Conservation (phyloP, 2,888 invertebrate species). For the Bombyx huttoni region DNA sequence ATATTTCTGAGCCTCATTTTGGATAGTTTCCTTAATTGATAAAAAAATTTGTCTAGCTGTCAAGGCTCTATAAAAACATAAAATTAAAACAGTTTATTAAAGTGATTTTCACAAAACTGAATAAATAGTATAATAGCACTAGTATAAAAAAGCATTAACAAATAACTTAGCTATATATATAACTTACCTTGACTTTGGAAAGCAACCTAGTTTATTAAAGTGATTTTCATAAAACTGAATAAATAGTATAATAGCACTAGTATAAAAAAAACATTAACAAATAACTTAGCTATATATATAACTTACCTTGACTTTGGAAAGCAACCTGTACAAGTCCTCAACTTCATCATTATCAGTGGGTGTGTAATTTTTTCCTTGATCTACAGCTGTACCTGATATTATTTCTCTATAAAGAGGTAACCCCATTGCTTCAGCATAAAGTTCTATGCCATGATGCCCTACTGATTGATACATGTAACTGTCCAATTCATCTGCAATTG, state of each 20-base stretch:
- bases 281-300: background rate
- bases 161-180: background rate
- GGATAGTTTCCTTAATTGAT: too few relatives aligned
- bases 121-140: too few relatives aligned
- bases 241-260: too few relatives aligned
- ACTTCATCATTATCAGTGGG: slow-evolving; percentile 94
- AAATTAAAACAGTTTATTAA: too few relatives aligned
- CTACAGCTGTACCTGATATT: slow-evolving; percentile 88
- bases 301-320: slow-evolving; percentile 81
- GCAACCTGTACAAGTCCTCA: slow-evolving; percentile 92
- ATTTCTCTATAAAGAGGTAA: slow-evolving; percentile 89
- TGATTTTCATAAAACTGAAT: too few relatives aligned
- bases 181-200: slow-evolving; percentile 77
- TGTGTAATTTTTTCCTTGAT: slow-evolving; percentile 83
- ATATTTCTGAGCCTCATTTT: too few relatives aligned
- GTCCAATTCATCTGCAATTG: slow-evolving; percentile 84
- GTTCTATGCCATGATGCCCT: slow-evolving; percentile 93
- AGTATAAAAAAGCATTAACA: background rate
- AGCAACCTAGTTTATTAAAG: slow-evolving; percentile 71
- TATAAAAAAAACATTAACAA: background rate
- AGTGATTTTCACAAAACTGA: too few relatives aligned
- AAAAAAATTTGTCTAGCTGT: too few relatives aligned
- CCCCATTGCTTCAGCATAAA: slow-evolving; percentile 94
- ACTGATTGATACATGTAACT: slow-evolving; percentile 99
- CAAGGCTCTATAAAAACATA: too few relatives aligned